Base-by-base conservation (phyloP, 2,113 vertebrate species). In the Tauraco erythrolophus region DNA sequence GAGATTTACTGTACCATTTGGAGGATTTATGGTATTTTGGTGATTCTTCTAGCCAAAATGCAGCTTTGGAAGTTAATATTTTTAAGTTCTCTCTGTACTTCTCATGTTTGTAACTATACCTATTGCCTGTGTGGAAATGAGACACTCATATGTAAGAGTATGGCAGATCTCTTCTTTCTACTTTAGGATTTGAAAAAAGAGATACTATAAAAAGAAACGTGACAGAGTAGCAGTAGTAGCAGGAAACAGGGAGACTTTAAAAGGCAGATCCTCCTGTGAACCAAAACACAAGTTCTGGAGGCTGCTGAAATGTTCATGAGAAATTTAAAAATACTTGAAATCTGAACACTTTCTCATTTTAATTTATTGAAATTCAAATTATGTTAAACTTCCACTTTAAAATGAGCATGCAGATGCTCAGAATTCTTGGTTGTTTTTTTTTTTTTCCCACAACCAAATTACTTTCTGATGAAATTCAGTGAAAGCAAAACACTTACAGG, bases 301-400 rank as follows among this genome's bases (percentile, higher is more conserved):
- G 17, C 72, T 89, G 87, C 48, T 87, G 77, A 93, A 95, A 83
- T 6, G 50, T 85, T 93, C 25, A 62, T 54, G 61, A 89, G 53
- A 92, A 94, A 85, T 91, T 84, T 87, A 39, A 94, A 96, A 89
- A 89, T 87, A 78, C 80, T 97, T 95, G 64, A 96, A 92, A 95
- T 94, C 51, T 56, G 61, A 91, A 72, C 53, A 85, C 53, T 95
- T 95, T 92, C 65, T 94, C 27, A 71, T 95, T 70, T 94, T 81
- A 81, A 91, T 94, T 93, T 77, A 96, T 92, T 94, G 92, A 96
- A 88, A 96, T 96, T 92, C 70, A 94, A 93, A 94, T 97, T 56
- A 79, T 72, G 84, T 84, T 94, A 62, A 83, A 88, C 61, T 91
- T 95, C 77, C 74, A 72, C 56, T 92, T 89, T 84, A 91, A 91